Evolutionary conservation across 2,888 invertebrate species (phyloP).

Genomic region (Bhutanitis thaidina): DNA sequence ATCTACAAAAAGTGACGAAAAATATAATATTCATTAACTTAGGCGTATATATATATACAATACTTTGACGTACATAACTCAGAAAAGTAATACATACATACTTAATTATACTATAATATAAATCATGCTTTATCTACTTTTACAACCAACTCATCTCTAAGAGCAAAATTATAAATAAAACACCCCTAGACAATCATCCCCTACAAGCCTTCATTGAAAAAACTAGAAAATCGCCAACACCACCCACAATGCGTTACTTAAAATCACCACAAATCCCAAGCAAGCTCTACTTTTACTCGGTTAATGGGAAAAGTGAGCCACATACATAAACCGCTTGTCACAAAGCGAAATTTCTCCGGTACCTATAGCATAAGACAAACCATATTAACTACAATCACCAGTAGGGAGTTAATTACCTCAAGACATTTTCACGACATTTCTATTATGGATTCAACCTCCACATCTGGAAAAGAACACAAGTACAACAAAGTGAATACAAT

Average conservation of each 20-base stretch:
- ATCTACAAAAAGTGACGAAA: too few relatives aligned
- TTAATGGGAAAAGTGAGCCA: conserved; percentile 47
- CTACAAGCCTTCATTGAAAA: conserved; percentile 19
- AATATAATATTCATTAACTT: too few relatives aligned
- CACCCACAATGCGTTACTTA: conserved; percentile 44
- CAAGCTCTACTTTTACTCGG: conserved; percentile 64
- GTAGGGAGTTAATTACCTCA: conserved; percentile 80
- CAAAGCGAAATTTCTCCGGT: conserved; percentile 34
- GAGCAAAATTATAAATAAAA: conserved; percentile 20
- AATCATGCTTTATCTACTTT: conserved; percentile 22
- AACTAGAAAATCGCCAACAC: conserved; percentile 48
- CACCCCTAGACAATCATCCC: conserved; percentile 25
- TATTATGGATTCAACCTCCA: conserved; percentile 79
- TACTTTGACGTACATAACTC: background rate
- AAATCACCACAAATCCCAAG: conserved; percentile 60
- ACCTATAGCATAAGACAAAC: conserved; percentile 56
- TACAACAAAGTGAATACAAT: conserved; percentile 78
- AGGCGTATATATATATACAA: background rate
- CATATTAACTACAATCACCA: conserved; percentile 74
- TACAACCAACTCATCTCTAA: conserved; percentile 12
- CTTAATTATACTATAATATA: background rate
- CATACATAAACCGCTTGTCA: conserved; percentile 26
- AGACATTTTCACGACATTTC: conserved; percentile 77
- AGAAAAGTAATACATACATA: background rate
- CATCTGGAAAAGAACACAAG: conserved; percentile 80